Base-by-base conservation (phyloP, 2,113 vertebrate species). In the Amia ocellicauda region DNA sequence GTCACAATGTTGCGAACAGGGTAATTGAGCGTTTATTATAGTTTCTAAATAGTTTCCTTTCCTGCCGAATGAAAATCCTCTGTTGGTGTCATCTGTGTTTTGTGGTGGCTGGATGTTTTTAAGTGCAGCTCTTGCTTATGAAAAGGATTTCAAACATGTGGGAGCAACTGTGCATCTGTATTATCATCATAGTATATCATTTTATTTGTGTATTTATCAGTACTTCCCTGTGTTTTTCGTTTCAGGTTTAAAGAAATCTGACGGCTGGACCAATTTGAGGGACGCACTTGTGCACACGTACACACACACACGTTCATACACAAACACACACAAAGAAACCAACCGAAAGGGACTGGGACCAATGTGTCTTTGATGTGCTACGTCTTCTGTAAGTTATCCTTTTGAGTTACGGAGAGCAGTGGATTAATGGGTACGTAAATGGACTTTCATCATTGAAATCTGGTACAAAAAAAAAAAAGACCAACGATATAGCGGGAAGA, bases 241-340 rank as follows among this genome's bases (percentile, higher is more conserved):
- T 81, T 22, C 73, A 91, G 89, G 71, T 85, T 80, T 64, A 88
- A 80, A 76, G 84, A 88, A 77, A 77, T 86, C 71, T 90, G 77
- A 90, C 51, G 27, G 3, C 1, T 45, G 3, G 13, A 49, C 16
- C 19, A 23, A 50, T n/a, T 53, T 61, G 23, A 50, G 27, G 36
- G 31, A 62, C 57, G 19, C 54, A 54, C 52, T 65, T 67, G 70
- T 61, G 64, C 59, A 67, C 45, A 22, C 40, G n/a, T 36, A 45
- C 52, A n/a, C 50, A 60, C 50, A 52, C 9, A 19, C 8, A 19
- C 16, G 26, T 31, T n/a, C 29, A 42, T 58, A 60, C 43, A 58
- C 61, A 75, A 64, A 41, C 49, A 60, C 53, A 78, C 68, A 2
- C 14, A 5, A 43, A 31, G n/a, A n/a, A 52, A 36, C 14, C 62